Conservation (phyloP, 2,888 invertebrate species). For the Ophraella communa region DNA sequence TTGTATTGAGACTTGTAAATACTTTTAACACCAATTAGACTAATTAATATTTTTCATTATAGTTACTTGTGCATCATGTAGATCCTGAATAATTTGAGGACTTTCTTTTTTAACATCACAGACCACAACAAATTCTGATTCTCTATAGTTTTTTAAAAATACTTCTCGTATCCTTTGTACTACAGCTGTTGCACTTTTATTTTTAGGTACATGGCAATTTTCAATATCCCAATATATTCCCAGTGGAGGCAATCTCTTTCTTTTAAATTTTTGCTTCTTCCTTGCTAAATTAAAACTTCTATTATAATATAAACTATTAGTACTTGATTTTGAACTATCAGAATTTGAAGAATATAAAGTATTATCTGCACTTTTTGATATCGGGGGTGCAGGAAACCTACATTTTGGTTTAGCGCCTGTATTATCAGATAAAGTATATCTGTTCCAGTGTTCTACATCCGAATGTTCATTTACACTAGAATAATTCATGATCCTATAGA, state of each 20-base stretch:
- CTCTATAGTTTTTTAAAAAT: conserved; percentile 77
- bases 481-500: conserved; percentile 26
- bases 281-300: conserved; percentile 35
- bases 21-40: no score
- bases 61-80: conserved; percentile 80
- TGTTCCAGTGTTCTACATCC: conserved; percentile 37
- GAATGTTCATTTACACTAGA: conserved; percentile 37
- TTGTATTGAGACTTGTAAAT: no score
- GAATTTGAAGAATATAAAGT: conserved; percentile 49
- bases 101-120: conserved; percentile 87
- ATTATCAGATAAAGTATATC: conserved; percentile 40
- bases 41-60: no score
- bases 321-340: conserved; percentile 48
- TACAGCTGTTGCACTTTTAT: conserved; percentile 79
- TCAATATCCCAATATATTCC: conserved; percentile 95
- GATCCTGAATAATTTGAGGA: conserved; percentile 76
- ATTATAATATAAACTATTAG: conserved; percentile 10
- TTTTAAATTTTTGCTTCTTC: conserved; percentile 34
- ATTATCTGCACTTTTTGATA: conserved; percentile 50
- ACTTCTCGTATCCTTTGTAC: conserved; percentile 77
- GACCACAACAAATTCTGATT: conserved; percentile 88
- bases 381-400: conserved; percentile 43
- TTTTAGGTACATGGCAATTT: conserved; percentile 85
- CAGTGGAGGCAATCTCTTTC: conserved; percentile 67
- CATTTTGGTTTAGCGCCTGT: conserved; percentile 42